Conservation (phyloP, 2,113 vertebrate species). For the Stegostoma tigrinum region DNA sequence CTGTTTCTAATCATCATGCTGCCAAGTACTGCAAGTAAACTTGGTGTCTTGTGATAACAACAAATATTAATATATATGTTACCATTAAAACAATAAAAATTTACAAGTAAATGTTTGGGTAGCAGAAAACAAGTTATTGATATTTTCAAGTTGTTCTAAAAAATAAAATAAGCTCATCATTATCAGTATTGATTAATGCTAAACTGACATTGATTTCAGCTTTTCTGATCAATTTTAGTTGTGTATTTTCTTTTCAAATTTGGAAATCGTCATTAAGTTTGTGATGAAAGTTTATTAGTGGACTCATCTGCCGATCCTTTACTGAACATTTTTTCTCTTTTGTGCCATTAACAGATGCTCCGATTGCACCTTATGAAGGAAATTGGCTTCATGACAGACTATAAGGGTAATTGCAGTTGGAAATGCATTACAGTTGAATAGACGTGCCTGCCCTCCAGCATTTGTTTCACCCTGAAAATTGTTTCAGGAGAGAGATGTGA, state of each 20-base stretch:
- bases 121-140: conserved; percentile 35
- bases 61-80: conserved; percentile 29
- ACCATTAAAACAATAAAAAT: conserved; percentile 26
- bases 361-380: conserved; percentile 28
- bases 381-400: conserved; percentile 38
- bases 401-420: conserved; percentile 36
- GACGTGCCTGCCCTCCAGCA: conserved; percentile 36
- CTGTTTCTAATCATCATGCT: conserved; percentile 14
- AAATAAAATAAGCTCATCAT: conserved; percentile 35
- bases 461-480: conserved; percentile 36
- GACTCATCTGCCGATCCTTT: not conserved
- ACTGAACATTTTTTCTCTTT: not conserved
- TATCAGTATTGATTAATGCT: conserved; percentile 37
- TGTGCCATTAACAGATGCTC: conserved; percentile 30
- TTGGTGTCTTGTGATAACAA: not conserved
- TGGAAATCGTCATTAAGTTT: conserved; percentile 31
- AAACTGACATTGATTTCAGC: conserved; percentile 34
- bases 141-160: conserved; percentile 35
- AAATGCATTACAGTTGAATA: conserved; percentile 37
- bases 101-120: conserved; percentile 34
- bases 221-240: conserved; percentile 32
- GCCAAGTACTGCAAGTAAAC: not conserved
- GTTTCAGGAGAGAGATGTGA: conserved; percentile 31
- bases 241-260: conserved; percentile 14
- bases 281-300: conserved; percentile 32